Conservation (phyloP, 1,140 invertebrate species). For the Mercenaria mercenaria region DNA sequence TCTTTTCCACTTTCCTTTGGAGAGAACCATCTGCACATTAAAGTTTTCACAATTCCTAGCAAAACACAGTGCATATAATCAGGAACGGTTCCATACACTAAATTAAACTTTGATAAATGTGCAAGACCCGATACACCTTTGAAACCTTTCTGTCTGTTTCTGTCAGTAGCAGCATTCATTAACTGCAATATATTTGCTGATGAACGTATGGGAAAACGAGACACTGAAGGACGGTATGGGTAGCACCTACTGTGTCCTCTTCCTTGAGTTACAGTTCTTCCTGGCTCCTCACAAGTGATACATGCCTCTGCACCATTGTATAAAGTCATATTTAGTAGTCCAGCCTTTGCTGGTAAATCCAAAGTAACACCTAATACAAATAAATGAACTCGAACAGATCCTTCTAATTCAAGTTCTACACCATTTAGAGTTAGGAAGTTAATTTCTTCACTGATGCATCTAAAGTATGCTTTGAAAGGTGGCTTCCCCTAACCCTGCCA, state of each 20-base stretch:
- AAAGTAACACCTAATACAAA: too few species aligned
- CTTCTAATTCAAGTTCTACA: background rate
- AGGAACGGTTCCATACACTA: conserved; percentile 49
- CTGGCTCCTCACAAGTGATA: conserved; percentile 49
- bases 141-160: too few species aligned
- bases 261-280: too few species aligned
- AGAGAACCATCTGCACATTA: conserved; percentile 52
- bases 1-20: conserved; percentile 23
- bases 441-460: conserved; percentile 46
- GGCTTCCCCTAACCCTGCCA: background rate
- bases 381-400: background rate
- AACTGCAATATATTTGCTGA: conserved; percentile 28
- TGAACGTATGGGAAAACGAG: background rate
- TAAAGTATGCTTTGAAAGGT: background rate
- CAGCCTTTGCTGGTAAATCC: too few species aligned
- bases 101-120: conserved; percentile 29
- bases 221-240: background rate
- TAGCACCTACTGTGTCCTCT: too few species aligned
- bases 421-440: too few species aligned
- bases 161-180: conserved; percentile 55
- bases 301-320: too few species aligned
- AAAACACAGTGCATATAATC: conserved; percentile 63
- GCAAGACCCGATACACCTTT: conserved; percentile 42
- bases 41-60: conserved; percentile 41
- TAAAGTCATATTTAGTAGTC: too few species aligned